These are phyloP conservation scores for Clepsis dumicolana DNA, from an alignment of 2,888 invertebrate species.

Conservation along the genomic window DNA sequence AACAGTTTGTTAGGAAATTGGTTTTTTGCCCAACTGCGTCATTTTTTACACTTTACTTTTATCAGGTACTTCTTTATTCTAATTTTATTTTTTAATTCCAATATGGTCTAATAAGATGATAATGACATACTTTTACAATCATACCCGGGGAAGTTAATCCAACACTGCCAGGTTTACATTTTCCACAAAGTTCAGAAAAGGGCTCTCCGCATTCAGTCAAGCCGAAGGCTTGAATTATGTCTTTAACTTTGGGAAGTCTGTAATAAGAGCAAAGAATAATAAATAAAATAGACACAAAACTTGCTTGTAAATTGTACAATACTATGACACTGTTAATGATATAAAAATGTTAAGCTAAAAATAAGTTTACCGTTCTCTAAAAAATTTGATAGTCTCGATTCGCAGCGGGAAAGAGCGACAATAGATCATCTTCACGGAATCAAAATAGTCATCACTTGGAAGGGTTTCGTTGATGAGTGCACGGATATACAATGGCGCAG, in stretches of 20 bases:
- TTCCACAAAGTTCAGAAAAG: slow-evolving; percentile 17
- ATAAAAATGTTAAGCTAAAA: background rate
- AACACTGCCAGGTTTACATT: slow-evolving; percentile 21
- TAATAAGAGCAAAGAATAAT: background rate
- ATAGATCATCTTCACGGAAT: slow-evolving; percentile 23
- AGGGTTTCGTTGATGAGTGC: background rate
- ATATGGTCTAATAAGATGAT: no score
- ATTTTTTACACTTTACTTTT: no score
- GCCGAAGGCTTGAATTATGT: slow-evolving; percentile 15
- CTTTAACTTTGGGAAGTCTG: slow-evolving; percentile 21
- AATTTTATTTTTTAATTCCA: no score
- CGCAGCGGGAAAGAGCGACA: slow-evolving; percentile 2
- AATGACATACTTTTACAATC: slow-evolving; percentile 1
- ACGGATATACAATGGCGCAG: background rate
- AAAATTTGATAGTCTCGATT: slow-evolving; percentile 8
- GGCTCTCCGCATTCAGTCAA: slow-evolving; percentile 19
- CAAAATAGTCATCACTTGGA: slow-evolving; percentile 12
- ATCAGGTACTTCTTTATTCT: no score
- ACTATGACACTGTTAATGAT: background rate
- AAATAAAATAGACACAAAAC: no score
- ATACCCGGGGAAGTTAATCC: slow-evolving; percentile 13
- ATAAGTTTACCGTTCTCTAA: background rate
- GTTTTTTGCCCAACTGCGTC: no score
- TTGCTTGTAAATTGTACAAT: no score
- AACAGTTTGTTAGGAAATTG: no score